Conservation (phyloP, 2,888 invertebrate genomes). For the Gandaritis pyraliata region DNA sequence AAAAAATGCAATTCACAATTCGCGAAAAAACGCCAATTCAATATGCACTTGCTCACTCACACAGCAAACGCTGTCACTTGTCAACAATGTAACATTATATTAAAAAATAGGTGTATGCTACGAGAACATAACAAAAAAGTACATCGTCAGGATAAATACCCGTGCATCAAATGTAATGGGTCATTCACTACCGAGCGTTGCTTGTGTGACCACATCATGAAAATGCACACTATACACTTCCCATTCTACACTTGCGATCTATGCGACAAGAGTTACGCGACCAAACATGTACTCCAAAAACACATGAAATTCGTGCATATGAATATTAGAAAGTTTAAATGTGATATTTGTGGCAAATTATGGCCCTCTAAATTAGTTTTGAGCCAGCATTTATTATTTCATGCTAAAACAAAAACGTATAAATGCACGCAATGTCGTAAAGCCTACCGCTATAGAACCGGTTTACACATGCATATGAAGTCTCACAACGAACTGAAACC, state of each 20-base stretch:
- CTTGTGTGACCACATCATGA: neutral
- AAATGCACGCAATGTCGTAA: neutral
- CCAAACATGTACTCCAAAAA: neutral
- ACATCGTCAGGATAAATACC: neutral
- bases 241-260: neutral
- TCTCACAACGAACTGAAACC: neutral
- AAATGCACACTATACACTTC: conserved; percentile 1
- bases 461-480: neutral
- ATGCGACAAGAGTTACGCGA: neutral
- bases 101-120: neutral
- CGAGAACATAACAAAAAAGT: neutral
- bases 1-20: neutral
- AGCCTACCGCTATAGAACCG: neutral
- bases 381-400: neutral
- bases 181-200: conserved; percentile 1
- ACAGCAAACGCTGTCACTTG: neutral
- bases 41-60: neutral
- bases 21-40: neutral
- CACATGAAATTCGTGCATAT: neutral
- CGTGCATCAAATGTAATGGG: neutral
- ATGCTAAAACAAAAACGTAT: neutral
- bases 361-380: neutral
- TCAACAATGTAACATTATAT: conserved; percentile 1
- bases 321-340: neutral
- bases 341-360: neutral